Evolutionary conservation across 2,797 vertebrate genomes (phyloP).

Genomic region (Ctenosaura bakeri): DNA sequence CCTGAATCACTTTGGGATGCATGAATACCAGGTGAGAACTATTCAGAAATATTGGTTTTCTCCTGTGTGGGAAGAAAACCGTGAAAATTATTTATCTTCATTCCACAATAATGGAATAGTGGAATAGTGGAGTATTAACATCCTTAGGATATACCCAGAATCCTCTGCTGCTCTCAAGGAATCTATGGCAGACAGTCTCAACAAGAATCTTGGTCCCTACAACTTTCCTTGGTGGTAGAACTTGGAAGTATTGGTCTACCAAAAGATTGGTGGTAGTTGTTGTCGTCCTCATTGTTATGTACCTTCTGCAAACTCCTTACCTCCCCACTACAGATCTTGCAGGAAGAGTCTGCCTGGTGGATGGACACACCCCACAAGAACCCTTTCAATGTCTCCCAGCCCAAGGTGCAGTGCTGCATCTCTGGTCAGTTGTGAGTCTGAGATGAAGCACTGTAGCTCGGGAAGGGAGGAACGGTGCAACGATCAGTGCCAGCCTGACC

Average conservation of each 20-base stretch:
- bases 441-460: constrained; percentile 99
- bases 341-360: not conserved
- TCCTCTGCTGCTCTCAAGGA: not conserved
- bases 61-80: no score
- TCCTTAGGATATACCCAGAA: not conserved
- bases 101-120: no score
- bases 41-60: no score
- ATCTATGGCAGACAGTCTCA: not conserved
- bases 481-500: constrained; percentile 22
- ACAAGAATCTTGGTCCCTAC: not conserved
- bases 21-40: no score
- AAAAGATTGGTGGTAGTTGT: not conserved
- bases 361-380: fast-evolving
- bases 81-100: no score
- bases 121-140: no score
- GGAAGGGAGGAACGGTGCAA: constrained; percentile 86
- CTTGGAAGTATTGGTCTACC: not conserved
- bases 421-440: constrained; percentile 99
- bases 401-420: constrained; percentile 99
- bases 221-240: not conserved
- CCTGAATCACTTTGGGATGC: no score
- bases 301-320: not conserved
- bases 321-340: not conserved
- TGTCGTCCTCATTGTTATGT: no score
- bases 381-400: constrained; percentile 83